These are phyloP conservation scores for Auanema freiburgensis DNA, from an alignment of 2,888 invertebrate species.

Conservation along the genomic window DNA sequence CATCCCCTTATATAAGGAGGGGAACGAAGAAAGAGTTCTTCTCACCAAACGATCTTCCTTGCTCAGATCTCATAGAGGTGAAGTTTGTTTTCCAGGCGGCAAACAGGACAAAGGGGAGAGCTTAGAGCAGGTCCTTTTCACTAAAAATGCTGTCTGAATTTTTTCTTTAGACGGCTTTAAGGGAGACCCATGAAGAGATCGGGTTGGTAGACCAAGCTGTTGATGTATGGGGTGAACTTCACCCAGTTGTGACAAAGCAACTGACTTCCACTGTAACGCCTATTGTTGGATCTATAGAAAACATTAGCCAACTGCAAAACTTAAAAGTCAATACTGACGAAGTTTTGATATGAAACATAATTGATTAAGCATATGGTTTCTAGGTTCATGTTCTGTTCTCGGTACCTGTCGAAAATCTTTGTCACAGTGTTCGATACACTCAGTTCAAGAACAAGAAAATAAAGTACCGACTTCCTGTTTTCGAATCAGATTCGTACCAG, in stretches of 20 bases:
- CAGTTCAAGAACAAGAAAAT: slow-evolving; percentile 31
- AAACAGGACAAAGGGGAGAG: slow-evolving; percentile 48
- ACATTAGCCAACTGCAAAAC: slow-evolving; percentile 20
- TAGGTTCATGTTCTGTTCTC: slow-evolving; percentile 42
- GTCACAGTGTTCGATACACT: slow-evolving; percentile 30
- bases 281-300: slow-evolving; percentile 33
- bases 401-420: slow-evolving; percentile 44
- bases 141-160: not conserved
- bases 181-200: slow-evolving; percentile 55
- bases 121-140: slow-evolving; percentile 38
- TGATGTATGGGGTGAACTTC: slow-evolving; percentile 43
- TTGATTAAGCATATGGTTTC: not conserved
- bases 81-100: slow-evolving; percentile 61
- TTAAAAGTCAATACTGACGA: slow-evolving; percentile 27
- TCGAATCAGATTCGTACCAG: slow-evolving; percentile 25
- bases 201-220: slow-evolving; percentile 34
- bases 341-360: slow-evolving; percentile 21
- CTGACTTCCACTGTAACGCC: slow-evolving; percentile 38
- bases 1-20: slow-evolving; percentile 37
- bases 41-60: slow-evolving; percentile 50
- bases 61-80: slow-evolving; percentile 53
- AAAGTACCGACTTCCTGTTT: slow-evolving; percentile 44
- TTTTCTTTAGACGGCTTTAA: slow-evolving; percentile 43
- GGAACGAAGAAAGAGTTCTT: slow-evolving; percentile 27
- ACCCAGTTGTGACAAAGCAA: slow-evolving; percentile 33